Percentiles rank a stretch among this genome's conserved stretches.
phyloP scores from a whole-genome alignment of 2,113 vertebrate species.

The Chunga burmeisteri region DNA sequence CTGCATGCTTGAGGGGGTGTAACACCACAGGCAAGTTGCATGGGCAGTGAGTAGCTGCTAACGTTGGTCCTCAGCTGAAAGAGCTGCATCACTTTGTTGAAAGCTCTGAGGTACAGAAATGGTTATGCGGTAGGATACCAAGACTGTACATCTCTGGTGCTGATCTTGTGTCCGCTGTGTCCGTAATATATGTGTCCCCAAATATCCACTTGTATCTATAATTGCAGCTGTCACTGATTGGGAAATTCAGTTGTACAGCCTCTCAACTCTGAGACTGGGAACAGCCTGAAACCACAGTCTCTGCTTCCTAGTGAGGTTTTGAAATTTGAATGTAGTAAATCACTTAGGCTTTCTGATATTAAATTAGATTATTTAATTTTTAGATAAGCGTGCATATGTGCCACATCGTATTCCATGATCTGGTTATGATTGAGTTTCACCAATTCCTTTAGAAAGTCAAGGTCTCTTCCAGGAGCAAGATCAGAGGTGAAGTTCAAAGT shows the following conservation, averaged over 20 bases:
- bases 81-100: neutral
- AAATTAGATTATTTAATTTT: neutral
- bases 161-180: neutral
- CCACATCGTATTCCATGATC: neutral
- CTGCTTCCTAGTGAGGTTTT: neutral
- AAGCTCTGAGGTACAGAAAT: neutral
- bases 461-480: neutral
- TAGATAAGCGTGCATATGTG: accelerated
- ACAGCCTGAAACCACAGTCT: neutral
- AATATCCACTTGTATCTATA: neutral
- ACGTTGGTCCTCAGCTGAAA: neutral
- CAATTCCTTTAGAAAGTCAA: neutral
- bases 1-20: too few relatives aligned
- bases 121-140: too few relatives aligned
- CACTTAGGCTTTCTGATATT: neutral
- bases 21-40: accelerated
- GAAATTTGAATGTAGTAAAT: neutral
- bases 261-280: neutral
- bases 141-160: neutral
- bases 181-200: too few relatives aligned
- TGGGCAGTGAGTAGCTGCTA: too few relatives aligned
- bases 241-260: neutral
- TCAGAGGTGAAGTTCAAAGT: neutral
- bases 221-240: neutral
- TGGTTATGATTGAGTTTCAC: neutral